Conservation (phyloP, 2,113 vertebrate genomes). For the Fulmarus glacialis region DNA sequence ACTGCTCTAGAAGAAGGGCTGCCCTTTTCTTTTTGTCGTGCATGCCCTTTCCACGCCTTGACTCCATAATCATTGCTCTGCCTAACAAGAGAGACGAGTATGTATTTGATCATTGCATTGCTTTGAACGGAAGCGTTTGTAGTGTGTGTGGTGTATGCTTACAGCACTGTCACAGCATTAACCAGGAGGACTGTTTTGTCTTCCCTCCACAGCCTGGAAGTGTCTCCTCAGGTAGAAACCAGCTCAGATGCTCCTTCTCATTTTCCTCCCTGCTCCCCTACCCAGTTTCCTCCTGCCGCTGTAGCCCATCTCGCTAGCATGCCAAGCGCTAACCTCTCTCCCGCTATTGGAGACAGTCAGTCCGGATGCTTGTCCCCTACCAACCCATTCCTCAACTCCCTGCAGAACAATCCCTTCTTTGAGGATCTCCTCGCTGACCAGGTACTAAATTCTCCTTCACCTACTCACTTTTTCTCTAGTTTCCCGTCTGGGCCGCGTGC, state of each 20-base stretch:
- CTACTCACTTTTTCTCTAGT: constrained; percentile 91
- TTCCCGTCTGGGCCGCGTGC: constrained; percentile 75
- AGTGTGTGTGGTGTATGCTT: constrained; percentile 27
- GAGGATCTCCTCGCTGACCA: constrained; percentile 81
- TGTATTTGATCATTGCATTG: neutral
- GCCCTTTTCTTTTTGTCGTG: neutral
- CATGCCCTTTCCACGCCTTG: constrained; percentile 20
- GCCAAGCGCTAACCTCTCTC: constrained; percentile 73
- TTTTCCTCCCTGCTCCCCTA: constrained; percentile 74
- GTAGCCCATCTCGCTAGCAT: constrained; percentile 63
- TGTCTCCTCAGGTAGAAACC: constrained; percentile 89
- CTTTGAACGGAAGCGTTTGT: neutral
- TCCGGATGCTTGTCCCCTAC: constrained; percentile 75
- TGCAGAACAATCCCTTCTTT: constrained; percentile 89
- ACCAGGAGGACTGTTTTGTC: constrained; percentile 86
- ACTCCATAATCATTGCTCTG: constrained; percentile 43
- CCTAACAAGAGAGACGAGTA: constrained; percentile 19
- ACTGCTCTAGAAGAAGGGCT: neutral
- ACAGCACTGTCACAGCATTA: constrained; percentile 74
- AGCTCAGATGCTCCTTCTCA: constrained; percentile 79
- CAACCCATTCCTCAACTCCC: constrained; percentile 88
- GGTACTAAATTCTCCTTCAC: constrained; percentile 83
- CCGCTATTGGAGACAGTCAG: constrained; percentile 62
- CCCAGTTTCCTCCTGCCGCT: constrained; percentile 58
- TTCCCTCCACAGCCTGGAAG: constrained; percentile 95